phyloP scores from a whole-genome alignment of 2,888 invertebrate species.

The Xestia rhomboidea region DNA sequence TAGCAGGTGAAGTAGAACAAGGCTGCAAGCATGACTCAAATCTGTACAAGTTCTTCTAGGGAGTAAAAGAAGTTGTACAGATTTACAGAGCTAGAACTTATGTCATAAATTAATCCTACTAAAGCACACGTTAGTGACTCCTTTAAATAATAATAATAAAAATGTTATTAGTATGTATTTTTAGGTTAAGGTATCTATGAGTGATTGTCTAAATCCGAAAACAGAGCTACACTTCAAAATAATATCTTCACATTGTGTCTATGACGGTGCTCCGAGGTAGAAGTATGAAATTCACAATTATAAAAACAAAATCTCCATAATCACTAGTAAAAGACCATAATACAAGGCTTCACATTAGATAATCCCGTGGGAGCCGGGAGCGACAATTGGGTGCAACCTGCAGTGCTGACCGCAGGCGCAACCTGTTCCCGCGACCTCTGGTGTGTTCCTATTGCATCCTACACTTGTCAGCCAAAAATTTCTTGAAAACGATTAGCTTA shows the following conservation, averaged over 20 bases:
- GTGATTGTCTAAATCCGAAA: no score
- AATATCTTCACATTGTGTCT: no score
- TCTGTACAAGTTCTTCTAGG: no score
- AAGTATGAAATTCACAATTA: neutral
- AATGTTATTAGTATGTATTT: no score
- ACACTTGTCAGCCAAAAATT: neutral
- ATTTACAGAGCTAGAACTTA: neutral
- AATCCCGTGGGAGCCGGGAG: slow-evolving; percentile 60
- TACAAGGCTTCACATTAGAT: slow-evolving; percentile 2
- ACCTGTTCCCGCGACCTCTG: slow-evolving; percentile 41
- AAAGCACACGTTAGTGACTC: neutral
- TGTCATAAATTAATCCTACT: neutral
- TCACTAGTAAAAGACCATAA: neutral
- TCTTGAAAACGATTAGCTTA: neutral
- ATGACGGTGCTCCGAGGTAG: neutral
- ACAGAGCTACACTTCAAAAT: neutral
- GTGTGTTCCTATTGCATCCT: slow-evolving; percentile 29
- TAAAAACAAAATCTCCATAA: neutral
- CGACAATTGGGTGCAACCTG: slow-evolving; percentile 40
- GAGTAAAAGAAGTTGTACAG: no score
- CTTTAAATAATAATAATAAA: no score
- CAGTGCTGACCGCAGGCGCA: slow-evolving; percentile 52
- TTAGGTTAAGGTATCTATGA: no score
- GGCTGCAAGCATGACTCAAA: no score
- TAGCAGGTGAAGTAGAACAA: no score